These are phyloP conservation scores for Venusia cambrica DNA, from an alignment of 2,888 invertebrate species.

Conservation along the genomic window DNA sequence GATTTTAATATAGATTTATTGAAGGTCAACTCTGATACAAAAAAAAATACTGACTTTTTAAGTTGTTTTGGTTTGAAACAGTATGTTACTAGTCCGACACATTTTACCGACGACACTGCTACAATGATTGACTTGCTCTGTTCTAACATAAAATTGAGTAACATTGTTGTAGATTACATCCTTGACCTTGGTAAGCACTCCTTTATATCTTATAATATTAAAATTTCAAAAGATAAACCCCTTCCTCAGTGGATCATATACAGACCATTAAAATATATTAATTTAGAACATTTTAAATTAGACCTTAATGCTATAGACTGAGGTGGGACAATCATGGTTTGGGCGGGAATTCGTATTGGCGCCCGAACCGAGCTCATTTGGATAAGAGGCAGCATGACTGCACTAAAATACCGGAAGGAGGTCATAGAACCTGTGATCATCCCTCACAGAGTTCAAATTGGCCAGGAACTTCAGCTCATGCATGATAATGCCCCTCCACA, in stretches of 20 bases:
- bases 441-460: no score
- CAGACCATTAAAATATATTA: not conserved
- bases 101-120: constrained; percentile 3
- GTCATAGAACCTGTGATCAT: no score
- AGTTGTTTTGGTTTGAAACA: constrained; percentile 4
- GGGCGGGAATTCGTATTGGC: constrained; percentile 1
- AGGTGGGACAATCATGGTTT: not conserved
- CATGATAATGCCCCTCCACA: no score
- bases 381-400: constrained; percentile 5
- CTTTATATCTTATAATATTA: not conserved
- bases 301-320: constrained; percentile 1
- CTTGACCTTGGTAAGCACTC: constrained; percentile 2
- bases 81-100: constrained; percentile 3
- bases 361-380: not conserved
- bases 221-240: not conserved
- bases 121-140: constrained; percentile 4
- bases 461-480: no score
- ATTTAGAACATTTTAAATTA: not conserved
- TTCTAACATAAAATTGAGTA: not conserved
- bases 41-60: constrained; percentile 1
- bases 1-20: not conserved
- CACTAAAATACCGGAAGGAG: no score
- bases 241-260: constrained; percentile 2
- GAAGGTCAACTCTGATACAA: not conserved
- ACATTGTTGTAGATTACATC: no score